These are phyloP conservation scores for Oenanthe melanoleuca DNA, from an alignment of 2,113 vertebrate species.

Conservation along the genomic window DNA sequence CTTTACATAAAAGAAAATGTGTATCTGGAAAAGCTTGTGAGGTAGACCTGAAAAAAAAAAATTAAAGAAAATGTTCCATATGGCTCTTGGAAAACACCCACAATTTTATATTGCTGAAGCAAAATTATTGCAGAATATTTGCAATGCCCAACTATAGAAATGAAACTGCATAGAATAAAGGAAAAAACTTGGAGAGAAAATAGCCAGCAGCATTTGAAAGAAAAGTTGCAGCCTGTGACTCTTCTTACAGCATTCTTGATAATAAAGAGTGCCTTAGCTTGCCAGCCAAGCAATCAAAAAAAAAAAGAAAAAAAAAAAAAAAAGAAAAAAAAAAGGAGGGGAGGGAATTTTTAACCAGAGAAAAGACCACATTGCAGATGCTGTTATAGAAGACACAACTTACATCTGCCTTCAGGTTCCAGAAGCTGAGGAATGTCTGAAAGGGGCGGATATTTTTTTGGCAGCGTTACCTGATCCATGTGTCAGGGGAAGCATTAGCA, in stretches of 20 bases:
- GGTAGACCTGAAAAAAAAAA: not conserved
- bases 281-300: not conserved
- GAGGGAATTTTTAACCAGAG: not conserved
- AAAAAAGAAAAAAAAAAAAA: too few relatives aligned
- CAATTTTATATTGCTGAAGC: not conserved
- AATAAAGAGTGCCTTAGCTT: not conserved
- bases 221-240: not conserved
- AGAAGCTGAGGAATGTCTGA: constrained; percentile 48
- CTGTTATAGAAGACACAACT: not conserved
- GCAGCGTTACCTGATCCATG: not conserved
- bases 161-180: not conserved
- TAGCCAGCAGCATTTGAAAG: not conserved
- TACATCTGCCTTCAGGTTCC: constrained; percentile 45
- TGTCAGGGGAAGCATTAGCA: constrained; percentile 57
- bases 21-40: not conserved
- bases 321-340: too few relatives aligned
- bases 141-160: not conserved
- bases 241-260: not conserved
- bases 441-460: constrained; percentile 18
- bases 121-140: not conserved
- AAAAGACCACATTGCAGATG: not conserved
- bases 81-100: not conserved
- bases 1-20: not conserved
- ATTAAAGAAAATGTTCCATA: not conserved
- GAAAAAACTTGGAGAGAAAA: not conserved